Evolutionary conservation across 1,140 invertebrate species (phyloP), one percentile per base, ranked within the genome.

Genomic region (Saccostrea glomerata): DNA sequence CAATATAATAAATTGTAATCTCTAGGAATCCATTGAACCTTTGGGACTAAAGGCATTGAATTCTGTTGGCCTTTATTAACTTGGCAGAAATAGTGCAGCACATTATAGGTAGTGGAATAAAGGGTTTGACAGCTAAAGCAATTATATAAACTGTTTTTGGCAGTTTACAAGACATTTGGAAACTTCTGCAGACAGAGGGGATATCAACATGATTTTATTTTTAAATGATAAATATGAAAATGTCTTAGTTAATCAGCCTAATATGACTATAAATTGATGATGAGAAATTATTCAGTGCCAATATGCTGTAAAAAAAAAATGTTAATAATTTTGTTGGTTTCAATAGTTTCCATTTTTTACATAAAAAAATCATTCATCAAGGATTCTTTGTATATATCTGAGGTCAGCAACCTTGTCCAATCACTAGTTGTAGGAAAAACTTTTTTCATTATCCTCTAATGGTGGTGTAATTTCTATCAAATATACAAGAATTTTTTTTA

Each of bases 111-210:
- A 30, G 25, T 77, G 70, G 30, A 77, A 77, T 77, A 77, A 30
- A 36, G 23, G 30, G 70, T 77, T 25, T 77, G 70, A 77, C 70
- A 77, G 25, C 70, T 77, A 6, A 36, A 77, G 70, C 70, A 77
- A 77, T 77, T 77, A 77, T 30, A 77, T 77, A 30, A 73, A 30
- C 70, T 40, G 70, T 77, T 77, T 77, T 25, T 77, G 70, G 25
- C 70, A 77, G 70, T 36, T 77, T 77, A 36, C 25, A 30, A 15
- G 25, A 77, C 60, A 77, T 36, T 77, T 77, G 25, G 70, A 77
- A 77, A 77, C 70, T 30, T 25, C 15, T 15, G 4, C 25, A 77
- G 25, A 77, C 70, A 77, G 15, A 13, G 13, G 20, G 23, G 25
- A 36, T 30, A 40, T 77, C 23, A 77, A 77, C 25, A 77, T 30